Conservation (phyloP, 1,140 invertebrate species). For the Papilio helenus region DNA sequence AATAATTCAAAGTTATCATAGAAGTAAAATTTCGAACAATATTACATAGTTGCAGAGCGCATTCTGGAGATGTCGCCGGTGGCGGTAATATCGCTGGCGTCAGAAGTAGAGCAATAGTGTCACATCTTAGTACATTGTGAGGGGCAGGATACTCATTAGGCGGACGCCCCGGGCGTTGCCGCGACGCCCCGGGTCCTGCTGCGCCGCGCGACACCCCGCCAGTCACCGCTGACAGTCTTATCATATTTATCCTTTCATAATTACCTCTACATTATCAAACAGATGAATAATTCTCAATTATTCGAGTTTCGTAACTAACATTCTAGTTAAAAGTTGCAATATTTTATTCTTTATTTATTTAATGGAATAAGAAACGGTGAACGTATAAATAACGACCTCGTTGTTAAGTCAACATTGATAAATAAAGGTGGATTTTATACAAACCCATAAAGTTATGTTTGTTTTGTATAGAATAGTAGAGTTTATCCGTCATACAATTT, state of each 20-base stretch:
- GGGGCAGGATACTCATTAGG: conserved; percentile 38
- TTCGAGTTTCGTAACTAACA: not conserved
- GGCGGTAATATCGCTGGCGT: conserved; percentile 33
- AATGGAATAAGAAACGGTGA: too few relatives aligned
- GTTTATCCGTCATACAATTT: too few relatives aligned
- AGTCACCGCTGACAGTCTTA: conserved; percentile 32
- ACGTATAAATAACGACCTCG: too few relatives aligned
- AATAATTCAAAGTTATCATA: not conserved
- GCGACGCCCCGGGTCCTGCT: not conserved
- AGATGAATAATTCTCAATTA: not conserved
- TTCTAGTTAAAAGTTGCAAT: not conserved
- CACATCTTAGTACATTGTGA: conserved; percentile 39
- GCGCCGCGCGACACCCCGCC: not conserved
- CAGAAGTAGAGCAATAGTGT: conserved; percentile 38
- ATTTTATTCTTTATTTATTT: not conserved
- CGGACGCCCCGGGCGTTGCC: conserved; percentile 19
- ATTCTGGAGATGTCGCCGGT: conserved; percentile 31
- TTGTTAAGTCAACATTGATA: too few relatives aligned
- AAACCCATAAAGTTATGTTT: too few relatives aligned
- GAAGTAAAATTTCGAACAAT: conserved; percentile 20
- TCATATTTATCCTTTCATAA: conserved; percentile 39
- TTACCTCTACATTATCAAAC: conserved; percentile 24
- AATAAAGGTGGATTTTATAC: too few relatives aligned
- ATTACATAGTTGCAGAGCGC: conserved; percentile 16
- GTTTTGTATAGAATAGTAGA: too few relatives aligned